Percentiles rank a stretch among this genome's conserved stretches.
Conservation (phyloP, 2,888 invertebrate species). For the Dorcus hopei region DNA sequence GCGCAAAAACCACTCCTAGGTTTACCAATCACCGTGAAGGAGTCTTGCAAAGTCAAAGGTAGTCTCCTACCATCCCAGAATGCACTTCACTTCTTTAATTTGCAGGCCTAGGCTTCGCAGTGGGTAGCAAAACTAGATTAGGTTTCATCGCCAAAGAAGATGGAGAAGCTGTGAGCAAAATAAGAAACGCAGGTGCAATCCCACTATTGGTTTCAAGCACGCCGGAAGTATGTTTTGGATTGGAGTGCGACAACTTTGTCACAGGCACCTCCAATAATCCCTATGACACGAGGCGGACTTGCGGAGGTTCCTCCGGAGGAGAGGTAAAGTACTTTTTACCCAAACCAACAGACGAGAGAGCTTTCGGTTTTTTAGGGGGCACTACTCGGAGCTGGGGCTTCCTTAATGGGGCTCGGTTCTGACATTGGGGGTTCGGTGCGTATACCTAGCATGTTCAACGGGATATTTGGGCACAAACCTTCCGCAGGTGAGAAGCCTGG, state of each 20-base stretch:
- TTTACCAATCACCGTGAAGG: constrained; percentile 82
- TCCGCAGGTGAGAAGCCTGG: constrained; percentile 46
- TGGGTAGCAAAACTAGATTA: constrained; percentile 26
- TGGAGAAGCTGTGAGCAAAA: constrained; percentile 65
- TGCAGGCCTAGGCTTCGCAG: constrained; percentile 2
- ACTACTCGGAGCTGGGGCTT: constrained; percentile 71
- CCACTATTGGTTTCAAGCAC: constrained; percentile 88
- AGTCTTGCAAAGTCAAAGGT: constrained; percentile 72
- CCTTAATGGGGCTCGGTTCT: constrained; percentile 85
- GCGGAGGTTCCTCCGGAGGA: constrained; percentile 93
- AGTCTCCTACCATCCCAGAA: constrained; percentile 30
- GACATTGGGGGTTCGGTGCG: constrained; percentile 96
- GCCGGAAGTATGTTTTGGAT: constrained; percentile 90
- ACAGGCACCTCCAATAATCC: constrained; percentile 83
- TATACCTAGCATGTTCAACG: constrained; percentile 92
- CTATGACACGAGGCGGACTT: constrained; percentile 78
- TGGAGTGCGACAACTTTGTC: constrained; percentile 81
- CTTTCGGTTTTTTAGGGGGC: constrained; percentile 54
- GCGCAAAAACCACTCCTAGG: constrained; percentile 74
- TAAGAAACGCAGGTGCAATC: constrained; percentile 82
- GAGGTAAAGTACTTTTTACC: constrained; percentile 48
- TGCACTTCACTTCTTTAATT: too few species aligned
- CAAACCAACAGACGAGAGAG: neutral
- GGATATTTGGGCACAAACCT: constrained; percentile 92
- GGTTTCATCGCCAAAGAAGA: constrained; percentile 54